phyloP scores from a whole-genome alignment of 2,888 invertebrate species.

The Polydrusus pterygomalis region DNA sequence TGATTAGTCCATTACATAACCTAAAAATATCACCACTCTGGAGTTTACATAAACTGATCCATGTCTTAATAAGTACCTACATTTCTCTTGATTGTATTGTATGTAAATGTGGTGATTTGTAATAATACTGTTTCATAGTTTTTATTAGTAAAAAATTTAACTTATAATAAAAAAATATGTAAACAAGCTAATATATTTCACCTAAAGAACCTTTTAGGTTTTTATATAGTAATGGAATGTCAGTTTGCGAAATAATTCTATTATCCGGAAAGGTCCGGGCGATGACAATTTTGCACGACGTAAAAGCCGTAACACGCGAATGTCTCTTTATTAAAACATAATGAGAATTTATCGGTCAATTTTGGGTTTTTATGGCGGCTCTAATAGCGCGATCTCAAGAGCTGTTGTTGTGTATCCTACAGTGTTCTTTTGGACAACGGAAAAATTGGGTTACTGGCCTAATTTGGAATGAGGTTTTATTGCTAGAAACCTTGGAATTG shows the following conservation, averaged over 20 bases:
- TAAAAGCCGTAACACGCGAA: slow-evolving; percentile 41
- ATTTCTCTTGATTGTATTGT: too few species aligned
- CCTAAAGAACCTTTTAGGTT: slow-evolving; percentile 17
- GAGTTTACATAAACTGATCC: too few species aligned
- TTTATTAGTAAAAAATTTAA: neutral
- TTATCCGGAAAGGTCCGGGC: slow-evolving; percentile 24
- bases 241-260: slow-evolving; percentile 20
- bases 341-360: slow-evolving; percentile 52
- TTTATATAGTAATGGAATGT: slow-evolving; percentile 23
- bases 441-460: neutral
- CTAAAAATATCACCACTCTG: too few species aligned
- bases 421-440: slow-evolving; percentile 26
- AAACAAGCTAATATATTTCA: slow-evolving; percentile 8
- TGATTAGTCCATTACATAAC: too few species aligned
- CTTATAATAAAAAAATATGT: neutral
- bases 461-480: neutral
- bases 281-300: slow-evolving; percentile 20
- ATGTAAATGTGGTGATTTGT: too few species aligned
- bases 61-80: too few species aligned
- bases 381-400: slow-evolving; percentile 49
- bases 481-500: too few species aligned
- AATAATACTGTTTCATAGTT: too few species aligned
- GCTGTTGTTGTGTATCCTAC: slow-evolving; percentile 10
- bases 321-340: slow-evolving; percentile 52
- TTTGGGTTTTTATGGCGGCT: slow-evolving; percentile 44